Conservation (phyloP, 1,140 invertebrate species). For the Ips typographus region DNA sequence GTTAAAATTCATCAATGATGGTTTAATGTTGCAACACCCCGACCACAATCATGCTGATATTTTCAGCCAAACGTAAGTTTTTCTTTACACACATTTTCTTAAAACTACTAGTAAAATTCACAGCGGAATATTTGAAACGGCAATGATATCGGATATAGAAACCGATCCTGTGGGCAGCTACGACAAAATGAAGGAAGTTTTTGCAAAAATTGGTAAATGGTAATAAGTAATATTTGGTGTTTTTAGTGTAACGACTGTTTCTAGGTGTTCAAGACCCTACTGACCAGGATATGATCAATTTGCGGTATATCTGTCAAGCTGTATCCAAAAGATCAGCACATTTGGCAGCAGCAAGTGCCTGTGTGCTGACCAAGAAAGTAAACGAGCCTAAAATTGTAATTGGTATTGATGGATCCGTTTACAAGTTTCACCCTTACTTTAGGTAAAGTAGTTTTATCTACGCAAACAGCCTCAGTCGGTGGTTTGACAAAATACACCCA, state of each 20-base stretch:
- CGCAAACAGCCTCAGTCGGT: too few species aligned
- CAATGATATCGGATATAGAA: slow-evolving; percentile 96
- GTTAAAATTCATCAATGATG: slow-evolving; percentile 72
- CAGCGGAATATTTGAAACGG: slow-evolving; percentile 77
- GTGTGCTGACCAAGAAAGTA: slow-evolving; percentile 81
- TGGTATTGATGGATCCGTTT: slow-evolving; percentile 97
- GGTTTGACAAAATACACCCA: too few species aligned
- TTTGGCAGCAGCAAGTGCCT: slow-evolving; percentile 85
- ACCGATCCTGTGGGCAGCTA: slow-evolving; percentile 78
- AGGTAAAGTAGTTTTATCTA: neutral
- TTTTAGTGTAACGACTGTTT: neutral
- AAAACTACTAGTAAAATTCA: slow-evolving; percentile 12
- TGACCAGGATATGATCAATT: slow-evolving; percentile 56
- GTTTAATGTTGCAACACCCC: slow-evolving; percentile 64
- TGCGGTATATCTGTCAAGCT: slow-evolving; percentile 81
- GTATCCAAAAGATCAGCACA: slow-evolving; percentile 91
- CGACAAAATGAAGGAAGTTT: slow-evolving; percentile 77
- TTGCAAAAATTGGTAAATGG: slow-evolving; percentile 64
- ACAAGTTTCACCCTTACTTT: slow-evolving; percentile 97
- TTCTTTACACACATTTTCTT: slow-evolving; percentile 2
- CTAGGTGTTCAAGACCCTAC: slow-evolving; percentile 70
- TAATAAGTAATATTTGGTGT: slow-evolving; percentile 10
- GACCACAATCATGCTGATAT: slow-evolving; percentile 64
- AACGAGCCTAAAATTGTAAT: slow-evolving; percentile 85
- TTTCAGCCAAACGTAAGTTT: slow-evolving; percentile 49